Conservation (phyloP, 2,797 vertebrate species). For the Malacoctenus gilli region DNA sequence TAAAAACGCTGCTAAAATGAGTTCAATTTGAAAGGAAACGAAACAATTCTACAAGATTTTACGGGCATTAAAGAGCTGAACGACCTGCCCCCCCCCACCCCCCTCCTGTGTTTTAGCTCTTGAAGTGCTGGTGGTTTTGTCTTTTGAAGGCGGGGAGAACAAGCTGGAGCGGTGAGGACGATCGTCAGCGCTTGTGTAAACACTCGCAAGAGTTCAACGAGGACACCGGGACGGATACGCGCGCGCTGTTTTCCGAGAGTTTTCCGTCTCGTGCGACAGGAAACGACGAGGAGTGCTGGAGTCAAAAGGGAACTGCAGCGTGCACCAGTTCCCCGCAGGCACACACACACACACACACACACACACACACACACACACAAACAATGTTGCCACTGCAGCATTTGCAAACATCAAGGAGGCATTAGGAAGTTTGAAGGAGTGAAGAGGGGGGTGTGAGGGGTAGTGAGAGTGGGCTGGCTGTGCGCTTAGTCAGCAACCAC, state of each 20-base stretch:
- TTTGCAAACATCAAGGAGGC: constrained; percentile 50
- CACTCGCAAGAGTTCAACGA: constrained; percentile 15
- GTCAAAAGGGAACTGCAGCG: constrained; percentile 33
- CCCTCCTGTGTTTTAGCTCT: constrained; percentile 1
- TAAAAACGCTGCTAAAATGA: too few species aligned
- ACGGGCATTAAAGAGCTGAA: not conserved
- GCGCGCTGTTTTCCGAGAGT: constrained; percentile 1
- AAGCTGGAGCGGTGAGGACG: constrained; percentile 5
- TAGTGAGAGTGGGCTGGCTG: constrained; percentile 1
- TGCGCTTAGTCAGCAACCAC: constrained; percentile 58
- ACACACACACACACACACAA: constrained; percentile 56
- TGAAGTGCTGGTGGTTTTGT: not conserved
- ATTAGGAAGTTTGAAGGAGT: constrained; percentile 18
- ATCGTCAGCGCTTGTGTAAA: constrained; percentile 14
- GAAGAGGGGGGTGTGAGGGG: too few species aligned
- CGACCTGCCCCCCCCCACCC: not conserved
- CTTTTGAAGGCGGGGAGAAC: constrained; percentile 13
- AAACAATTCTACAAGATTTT: too few species aligned
- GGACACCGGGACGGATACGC: constrained; percentile 10
- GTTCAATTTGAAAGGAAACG: too few species aligned
- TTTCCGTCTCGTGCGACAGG: constrained; percentile 20
- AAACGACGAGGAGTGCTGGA: constrained; percentile 37
- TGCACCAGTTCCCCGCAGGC: constrained; percentile 41
- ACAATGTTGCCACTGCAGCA: constrained; percentile 52
- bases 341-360: too few species aligned